phyloP scores from a whole-genome alignment of 2,797 vertebrate species.

The Agapornis canus region DNA sequence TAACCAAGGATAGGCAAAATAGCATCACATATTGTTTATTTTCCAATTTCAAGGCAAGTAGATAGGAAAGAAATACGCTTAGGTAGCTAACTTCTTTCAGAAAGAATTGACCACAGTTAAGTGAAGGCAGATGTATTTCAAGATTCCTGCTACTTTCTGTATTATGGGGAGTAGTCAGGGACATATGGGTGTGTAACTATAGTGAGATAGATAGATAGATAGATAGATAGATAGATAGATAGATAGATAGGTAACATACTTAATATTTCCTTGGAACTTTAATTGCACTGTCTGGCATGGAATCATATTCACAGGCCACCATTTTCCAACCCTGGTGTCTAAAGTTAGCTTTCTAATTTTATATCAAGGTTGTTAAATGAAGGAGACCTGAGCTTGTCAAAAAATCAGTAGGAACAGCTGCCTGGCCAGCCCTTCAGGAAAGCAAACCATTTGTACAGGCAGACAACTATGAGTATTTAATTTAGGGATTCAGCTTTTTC shows the following conservation, averaged over 20 bases:
- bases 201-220: neutral
- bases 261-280: neutral
- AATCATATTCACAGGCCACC: neutral
- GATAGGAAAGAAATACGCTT: neutral
- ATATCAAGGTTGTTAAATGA: neutral
- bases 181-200: neutral
- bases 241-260: neutral
- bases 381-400: neutral
- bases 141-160: neutral
- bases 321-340: neutral
- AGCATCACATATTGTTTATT: neutral
- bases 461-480: neutral
- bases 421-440: neutral
- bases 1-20: neutral
- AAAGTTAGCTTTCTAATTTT: constrained; percentile 33
- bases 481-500: neutral
- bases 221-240: neutral
- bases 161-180: neutral
- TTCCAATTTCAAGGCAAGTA: neutral
- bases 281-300: neutral
- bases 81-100: neutral
- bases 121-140: neutral
- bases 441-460: neutral
- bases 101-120: neutral
- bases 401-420: neutral